Percentiles rank a stretch among this genome's conserved stretches.
Conservation (phyloP, 2,888 invertebrate genomes). For the Apamea crenata region DNA sequence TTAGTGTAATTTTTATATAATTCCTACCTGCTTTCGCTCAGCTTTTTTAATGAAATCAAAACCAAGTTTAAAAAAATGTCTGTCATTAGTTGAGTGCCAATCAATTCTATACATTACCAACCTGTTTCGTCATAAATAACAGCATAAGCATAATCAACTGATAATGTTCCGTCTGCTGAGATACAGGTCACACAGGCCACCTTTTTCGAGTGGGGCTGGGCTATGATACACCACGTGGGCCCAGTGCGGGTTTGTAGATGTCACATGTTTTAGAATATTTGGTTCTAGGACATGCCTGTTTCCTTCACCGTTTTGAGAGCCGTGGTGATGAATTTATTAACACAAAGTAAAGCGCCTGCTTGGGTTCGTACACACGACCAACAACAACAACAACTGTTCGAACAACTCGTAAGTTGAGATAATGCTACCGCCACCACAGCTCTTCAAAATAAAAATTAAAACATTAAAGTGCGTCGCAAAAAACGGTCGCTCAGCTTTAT, state of each 20-base stretch:
- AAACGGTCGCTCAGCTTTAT: conserved; percentile 49
- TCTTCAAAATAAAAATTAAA: background rate
- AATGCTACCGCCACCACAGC: background rate
- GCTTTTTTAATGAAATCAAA: conserved; percentile 28
- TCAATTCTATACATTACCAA: background rate
- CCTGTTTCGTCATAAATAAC: background rate
- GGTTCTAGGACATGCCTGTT: background rate
- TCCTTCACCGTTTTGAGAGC: background rate
- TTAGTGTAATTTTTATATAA: conserved; percentile 49
- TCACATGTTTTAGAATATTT: background rate
- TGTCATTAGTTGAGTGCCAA: background rate
- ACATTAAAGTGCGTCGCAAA: conserved; percentile 32
- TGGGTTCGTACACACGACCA: background rate
- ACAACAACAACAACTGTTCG: background rate
- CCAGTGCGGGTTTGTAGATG: background rate
- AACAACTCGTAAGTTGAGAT: background rate
- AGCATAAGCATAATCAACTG: background rate
- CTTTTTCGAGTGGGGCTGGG: background rate
- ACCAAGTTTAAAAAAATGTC: background rate
- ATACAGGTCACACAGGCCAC: background rate
- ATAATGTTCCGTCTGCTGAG: background rate
- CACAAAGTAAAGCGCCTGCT: background rate
- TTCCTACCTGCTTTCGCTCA: conserved; percentile 28
- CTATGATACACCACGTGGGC: background rate
- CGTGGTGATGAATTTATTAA: background rate